A percentile compares a stretch with the other conserved stretches of the same genome.
Evolutionary conservation across 2,797 vertebrate species (phyloP).

Genomic region (Odontamblyopus lacepedii): DNA sequence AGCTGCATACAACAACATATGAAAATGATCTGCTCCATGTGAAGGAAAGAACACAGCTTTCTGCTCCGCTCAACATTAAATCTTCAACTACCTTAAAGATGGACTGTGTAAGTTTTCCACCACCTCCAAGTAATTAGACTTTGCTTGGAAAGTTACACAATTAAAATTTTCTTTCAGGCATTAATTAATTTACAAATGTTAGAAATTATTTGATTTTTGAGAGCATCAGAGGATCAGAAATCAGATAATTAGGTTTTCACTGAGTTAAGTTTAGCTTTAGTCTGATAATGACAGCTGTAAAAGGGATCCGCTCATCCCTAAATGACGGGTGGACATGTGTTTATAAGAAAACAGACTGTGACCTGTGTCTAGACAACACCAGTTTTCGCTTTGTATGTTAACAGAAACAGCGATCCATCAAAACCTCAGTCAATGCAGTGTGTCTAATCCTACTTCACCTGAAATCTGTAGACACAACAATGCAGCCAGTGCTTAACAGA

Average conservation of each 20-base stretch:
- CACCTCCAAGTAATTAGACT: no score
- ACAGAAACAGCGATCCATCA: slow-evolving; percentile 36
- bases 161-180: no score
- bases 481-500: background rate
- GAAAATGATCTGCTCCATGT: slow-evolving; percentile 52
- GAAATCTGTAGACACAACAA: background rate
- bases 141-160: no score
- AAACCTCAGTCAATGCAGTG: slow-evolving; percentile 4
- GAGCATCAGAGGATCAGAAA: no score
- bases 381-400: slow-evolving; percentile 16
- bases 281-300: slow-evolving; percentile 72
- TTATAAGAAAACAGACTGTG: slow-evolving; percentile 67
- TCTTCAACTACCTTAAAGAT: no score
- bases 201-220: no score
- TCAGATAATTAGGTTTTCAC: background rate
- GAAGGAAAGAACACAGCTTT: slow-evolving; percentile 47
- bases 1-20: slow-evolving; percentile 72
- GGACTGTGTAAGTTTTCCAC: no score
- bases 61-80: slow-evolving; percentile 12
- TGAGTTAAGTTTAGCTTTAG: slow-evolving; percentile 50
- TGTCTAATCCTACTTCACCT: slow-evolving; percentile 15
- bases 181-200: slow-evolving; percentile 2
- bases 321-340: slow-evolving; percentile 64
- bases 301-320: slow-evolving; percentile 69
- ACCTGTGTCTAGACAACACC: slow-evolving; percentile 35